Evolutionary conservation across 2,888 invertebrate genomes (phyloP), one percentile per base, ranked within the genome.

Genomic region (Eurytoma californica): DNA sequence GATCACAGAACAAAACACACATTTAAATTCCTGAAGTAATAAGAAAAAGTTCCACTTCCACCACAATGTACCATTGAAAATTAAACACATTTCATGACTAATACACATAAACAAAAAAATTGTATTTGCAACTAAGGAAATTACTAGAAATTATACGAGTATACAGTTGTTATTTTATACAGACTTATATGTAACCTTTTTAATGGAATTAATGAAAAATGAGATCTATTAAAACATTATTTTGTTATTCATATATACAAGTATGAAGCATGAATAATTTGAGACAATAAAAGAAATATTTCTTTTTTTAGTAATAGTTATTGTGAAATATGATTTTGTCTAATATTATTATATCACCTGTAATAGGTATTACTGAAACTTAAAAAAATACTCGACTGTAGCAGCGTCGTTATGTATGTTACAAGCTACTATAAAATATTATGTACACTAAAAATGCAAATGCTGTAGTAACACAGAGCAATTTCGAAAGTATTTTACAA

Each of bases 231-330:
- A 76, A 77, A 58, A 68, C 72, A 68, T 47, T 72, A 72, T 75
- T 39, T 66, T 55, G 75, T 75, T 49, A 47, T 70, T 73, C 58
- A 60, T 76, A 76, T 80, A 58, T 76, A 72, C 75, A 75, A 57
- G 63, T 70, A 20, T 70, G 18, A 75, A 75, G 79, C 79, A 60
- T 73, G 61, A 67, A 60, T 67, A 77, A 30, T 72, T 68, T 72
- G 49, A 68, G 68, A 49, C 49, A 61, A 72, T 61, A 60, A 47
- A 68, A 72, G 58, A 72, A 73, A 67, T 55, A 63, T 60, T 78
- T 24, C 30, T 68, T 63, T 78, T 39, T 39, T 74, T 68, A 69
- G 73, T 65, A 57, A 51, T 55, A 57, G 68, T 55, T 78, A 68
- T 58, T 60, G 14, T 60, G 68, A 63, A 68, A 60, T 14, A 77